Conservation (phyloP, 2,113 vertebrate species). For the Xiphophorus couchianus region DNA sequence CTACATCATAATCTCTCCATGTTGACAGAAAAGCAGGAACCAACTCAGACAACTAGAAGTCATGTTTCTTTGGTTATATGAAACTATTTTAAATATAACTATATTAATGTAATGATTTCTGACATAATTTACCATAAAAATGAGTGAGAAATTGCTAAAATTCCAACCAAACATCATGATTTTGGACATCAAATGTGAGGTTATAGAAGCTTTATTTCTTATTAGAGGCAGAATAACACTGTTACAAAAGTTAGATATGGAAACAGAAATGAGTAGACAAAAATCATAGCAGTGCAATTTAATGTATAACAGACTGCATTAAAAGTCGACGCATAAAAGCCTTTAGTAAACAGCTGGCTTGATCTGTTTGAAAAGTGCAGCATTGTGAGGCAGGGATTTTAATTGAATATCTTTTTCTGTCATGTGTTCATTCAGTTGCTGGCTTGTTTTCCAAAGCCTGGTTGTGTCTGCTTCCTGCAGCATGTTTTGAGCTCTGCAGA, state of each 20-base stretch:
- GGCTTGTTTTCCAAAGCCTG: constrained; percentile 77
- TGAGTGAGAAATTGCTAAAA: too few relatives aligned
- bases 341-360: background rate
- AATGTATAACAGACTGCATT: background rate
- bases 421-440: constrained; percentile 80
- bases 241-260: background rate
- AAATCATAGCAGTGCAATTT: background rate
- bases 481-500: constrained; percentile 77
- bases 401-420: constrained; percentile 71
- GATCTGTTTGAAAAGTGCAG: constrained; percentile 36
- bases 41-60: too few relatives aligned
- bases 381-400: constrained; percentile 59
- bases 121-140: too few relatives aligned
- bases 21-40: too few relatives aligned
- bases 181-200: too few relatives aligned
- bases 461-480: constrained; percentile 73
- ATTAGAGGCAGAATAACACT: background rate
- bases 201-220: too few relatives aligned
- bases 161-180: too few relatives aligned
- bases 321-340: background rate
- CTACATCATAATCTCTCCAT: too few relatives aligned
- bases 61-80: too few relatives aligned
- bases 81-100: too few relatives aligned
- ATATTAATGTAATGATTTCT: too few relatives aligned
- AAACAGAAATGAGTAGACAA: background rate